Conservation (phyloP, 2,888 invertebrate genomes). For the Griposia aprilina region DNA sequence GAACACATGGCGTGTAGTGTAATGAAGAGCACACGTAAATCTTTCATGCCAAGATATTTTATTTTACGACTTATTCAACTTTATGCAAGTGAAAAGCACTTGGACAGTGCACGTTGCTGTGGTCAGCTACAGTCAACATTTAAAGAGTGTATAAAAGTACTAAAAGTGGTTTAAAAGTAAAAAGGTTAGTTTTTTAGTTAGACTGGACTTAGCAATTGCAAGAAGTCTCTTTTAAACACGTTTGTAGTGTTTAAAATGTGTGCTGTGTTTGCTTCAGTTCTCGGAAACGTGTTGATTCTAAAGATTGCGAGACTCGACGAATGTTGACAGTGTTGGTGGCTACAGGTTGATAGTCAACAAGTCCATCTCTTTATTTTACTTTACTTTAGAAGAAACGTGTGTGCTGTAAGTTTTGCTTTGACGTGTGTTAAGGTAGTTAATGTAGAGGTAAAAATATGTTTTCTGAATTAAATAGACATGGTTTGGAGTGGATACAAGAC, state of each 20-base stretch:
- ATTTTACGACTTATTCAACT: not conserved
- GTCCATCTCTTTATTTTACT: not conserved
- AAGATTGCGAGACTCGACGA: conserved; percentile 26
- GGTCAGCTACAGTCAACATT: not conserved
- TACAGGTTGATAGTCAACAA: conserved; percentile 44
- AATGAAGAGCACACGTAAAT: not conserved
- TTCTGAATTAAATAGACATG: not conserved
- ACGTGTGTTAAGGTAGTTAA: not conserved
- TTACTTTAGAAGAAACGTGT: not conserved
- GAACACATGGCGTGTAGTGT: not conserved
- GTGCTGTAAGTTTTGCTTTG: not conserved
- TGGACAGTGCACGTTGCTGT: too few relatives aligned
- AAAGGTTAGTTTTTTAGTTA: conserved; percentile 19
- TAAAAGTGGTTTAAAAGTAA: not conserved
- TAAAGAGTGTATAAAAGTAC: not conserved
- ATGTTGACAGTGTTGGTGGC: conserved; percentile 2
- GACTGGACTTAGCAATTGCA: not conserved
- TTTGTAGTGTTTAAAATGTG: not conserved
- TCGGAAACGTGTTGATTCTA: conserved; percentile 31
- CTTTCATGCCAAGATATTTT: not conserved
- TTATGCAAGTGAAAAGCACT: not conserved
- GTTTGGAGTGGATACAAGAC: not conserved
- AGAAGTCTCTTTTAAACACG: not conserved
- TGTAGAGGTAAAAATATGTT: not conserved
- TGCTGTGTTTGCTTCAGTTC: conserved; percentile 7